Percentiles rank a stretch among this genome's conserved stretches.
Conservation (phyloP, 2,888 invertebrate species). For the Phoronis australis region DNA sequence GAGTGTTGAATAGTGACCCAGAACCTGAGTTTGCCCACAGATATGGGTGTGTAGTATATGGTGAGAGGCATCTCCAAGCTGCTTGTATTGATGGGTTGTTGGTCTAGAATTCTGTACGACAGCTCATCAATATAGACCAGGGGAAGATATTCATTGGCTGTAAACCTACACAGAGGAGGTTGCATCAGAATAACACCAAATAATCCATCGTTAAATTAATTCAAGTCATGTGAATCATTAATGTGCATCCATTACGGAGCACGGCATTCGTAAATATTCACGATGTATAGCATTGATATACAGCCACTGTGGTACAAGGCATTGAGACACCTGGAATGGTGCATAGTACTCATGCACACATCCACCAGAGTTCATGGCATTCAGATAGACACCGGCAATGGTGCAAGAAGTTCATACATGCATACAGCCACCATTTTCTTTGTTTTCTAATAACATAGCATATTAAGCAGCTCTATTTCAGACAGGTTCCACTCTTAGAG, state of each 20-base stretch:
- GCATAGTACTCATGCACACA: no score
- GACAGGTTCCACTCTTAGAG: neutral
- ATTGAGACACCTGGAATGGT: no score
- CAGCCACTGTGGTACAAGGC: no score
- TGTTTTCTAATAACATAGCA: neutral
- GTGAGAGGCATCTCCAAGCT: constrained; percentile 62
- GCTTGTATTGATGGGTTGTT: constrained; percentile 38
- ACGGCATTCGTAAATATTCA: no score
- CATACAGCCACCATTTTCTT: no score
- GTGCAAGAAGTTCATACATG: no score
- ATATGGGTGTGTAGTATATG: constrained; percentile 68
- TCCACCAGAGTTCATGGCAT: no score
- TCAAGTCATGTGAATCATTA: constrained; percentile 1
- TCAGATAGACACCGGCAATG: no score
- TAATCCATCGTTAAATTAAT: no score
- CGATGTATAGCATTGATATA: no score
- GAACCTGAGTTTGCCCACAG: constrained; percentile 64
- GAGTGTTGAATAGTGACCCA: constrained; percentile 49
- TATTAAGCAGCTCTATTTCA: neutral
- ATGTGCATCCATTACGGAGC: neutral
- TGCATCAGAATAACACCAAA: no score
- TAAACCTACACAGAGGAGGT: no score
- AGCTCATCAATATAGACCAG: constrained; percentile 78
- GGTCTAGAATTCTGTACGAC: constrained; percentile 70
- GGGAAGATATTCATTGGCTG: constrained; percentile 63